A percentile compares a stretch with the other conserved stretches of the same genome.
Conservation (phyloP, 2,113 vertebrate species). For the Odobenus rosmarus region DNA sequence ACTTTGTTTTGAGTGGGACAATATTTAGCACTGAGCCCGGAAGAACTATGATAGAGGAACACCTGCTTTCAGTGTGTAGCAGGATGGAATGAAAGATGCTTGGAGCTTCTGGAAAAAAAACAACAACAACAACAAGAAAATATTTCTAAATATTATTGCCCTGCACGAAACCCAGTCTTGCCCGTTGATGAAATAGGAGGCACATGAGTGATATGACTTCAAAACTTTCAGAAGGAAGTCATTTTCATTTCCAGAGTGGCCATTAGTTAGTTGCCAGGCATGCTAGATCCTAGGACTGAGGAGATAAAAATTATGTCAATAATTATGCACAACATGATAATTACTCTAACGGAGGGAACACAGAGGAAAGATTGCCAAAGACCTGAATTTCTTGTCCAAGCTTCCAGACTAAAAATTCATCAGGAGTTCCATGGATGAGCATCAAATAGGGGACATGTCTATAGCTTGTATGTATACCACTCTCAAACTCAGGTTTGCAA, state of each 20-base stretch:
- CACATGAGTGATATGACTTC: rapidly evolving
- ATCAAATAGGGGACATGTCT: background rate
- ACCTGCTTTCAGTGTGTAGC: background rate
- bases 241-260: background rate
- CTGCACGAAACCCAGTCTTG: background rate
- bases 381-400: background rate
- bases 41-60: background rate
- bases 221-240: background rate
- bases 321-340: background rate
- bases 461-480: too few species aligned
- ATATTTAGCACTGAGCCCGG: background rate
- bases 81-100: background rate
- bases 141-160: background rate
- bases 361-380: background rate
- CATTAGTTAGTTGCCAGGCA: background rate
- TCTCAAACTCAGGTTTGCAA: background rate
- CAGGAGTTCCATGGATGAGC: background rate
- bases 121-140: too few species aligned
- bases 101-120: rapidly evolving
- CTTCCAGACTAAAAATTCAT: background rate
- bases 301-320: background rate
- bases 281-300: background rate
- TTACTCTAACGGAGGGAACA: background rate
- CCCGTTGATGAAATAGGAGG: background rate
- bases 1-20: constrained; percentile 11